These are phyloP conservation scores for Cossypha heuglini DNA, from an alignment of 2,797 vertebrate species.

Conservation along the genomic window DNA sequence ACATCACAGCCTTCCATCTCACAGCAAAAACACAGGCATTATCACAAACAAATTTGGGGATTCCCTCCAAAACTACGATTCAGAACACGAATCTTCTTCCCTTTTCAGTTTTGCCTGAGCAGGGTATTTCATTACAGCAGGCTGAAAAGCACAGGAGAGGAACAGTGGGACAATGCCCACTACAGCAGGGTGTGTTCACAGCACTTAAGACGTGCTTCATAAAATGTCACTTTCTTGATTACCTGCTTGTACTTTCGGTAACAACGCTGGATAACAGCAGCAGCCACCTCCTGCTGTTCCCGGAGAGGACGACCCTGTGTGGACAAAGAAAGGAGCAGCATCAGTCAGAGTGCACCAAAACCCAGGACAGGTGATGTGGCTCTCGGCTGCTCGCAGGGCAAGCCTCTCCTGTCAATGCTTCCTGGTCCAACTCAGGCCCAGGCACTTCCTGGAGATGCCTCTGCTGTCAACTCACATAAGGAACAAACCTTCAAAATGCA, in stretches of 20 bases:
- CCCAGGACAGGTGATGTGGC: neutral
- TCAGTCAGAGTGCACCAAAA: neutral
- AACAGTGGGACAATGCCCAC: neutral
- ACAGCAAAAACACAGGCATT: neutral
- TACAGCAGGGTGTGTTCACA: neutral
- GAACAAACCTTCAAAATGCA: neutral
- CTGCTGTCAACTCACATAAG: neutral
- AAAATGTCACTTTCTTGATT: constrained; percentile 34
- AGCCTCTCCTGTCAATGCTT: neutral
- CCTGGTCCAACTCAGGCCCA: neutral
- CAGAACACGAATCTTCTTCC: neutral
- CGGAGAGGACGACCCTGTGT: constrained; percentile 90
- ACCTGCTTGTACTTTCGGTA: constrained; percentile 99
- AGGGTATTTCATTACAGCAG: neutral
- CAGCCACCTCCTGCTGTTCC: constrained; percentile 97
- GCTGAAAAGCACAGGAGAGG: neutral
- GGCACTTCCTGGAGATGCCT: neutral
- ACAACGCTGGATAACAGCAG: constrained; percentile 96
- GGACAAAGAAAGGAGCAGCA: constrained; percentile 42
- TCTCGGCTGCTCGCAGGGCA: neutral
- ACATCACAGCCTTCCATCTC: neutral
- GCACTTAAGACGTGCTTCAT: neutral
- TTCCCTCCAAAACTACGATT: neutral
- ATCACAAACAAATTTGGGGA: neutral
- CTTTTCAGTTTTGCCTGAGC: neutral